These are phyloP conservation scores for Andrena fulva DNA, from an alignment of 2,888 invertebrate genomes.

Conservation along the genomic window DNA sequence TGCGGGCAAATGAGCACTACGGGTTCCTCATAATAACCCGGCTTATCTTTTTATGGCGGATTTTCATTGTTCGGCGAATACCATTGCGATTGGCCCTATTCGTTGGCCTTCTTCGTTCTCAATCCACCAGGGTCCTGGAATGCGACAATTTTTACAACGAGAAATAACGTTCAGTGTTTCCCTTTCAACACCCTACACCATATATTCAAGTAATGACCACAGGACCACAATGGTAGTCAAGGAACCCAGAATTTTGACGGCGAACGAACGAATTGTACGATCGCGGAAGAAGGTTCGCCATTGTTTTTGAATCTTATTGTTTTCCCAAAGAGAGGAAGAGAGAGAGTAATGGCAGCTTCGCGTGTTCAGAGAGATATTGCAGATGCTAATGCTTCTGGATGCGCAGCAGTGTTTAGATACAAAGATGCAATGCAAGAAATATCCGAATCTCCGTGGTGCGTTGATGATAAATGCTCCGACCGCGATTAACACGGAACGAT, in stretches of 20 bases:
- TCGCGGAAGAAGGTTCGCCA: constrained; percentile 59
- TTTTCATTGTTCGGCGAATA: constrained; percentile 44
- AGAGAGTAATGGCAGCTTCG: constrained; percentile 77
- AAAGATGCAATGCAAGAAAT: constrained; percentile 33
- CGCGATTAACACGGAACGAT: constrained; percentile 10
- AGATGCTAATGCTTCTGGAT: constrained; percentile 53
- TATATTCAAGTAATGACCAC: constrained; percentile 24
- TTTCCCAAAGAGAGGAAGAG: constrained; percentile 55
- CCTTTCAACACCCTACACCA: neutral
- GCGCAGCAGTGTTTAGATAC: constrained; percentile 41
- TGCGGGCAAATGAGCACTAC: constrained; percentile 39
- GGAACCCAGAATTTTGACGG: constrained; percentile 23
- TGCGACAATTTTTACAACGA: neutral
- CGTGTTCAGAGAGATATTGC: constrained; percentile 64
- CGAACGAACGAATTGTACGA: constrained; percentile 37
- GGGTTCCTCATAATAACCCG: constrained; percentile 43
- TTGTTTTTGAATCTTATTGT: constrained; percentile 78
- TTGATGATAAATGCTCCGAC: constrained; percentile 17
- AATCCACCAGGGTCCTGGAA: neutral
- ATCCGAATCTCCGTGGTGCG: neutral
- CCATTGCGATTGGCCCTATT: neutral
- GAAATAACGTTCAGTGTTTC: constrained; percentile 7
- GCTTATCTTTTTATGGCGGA: constrained; percentile 50
- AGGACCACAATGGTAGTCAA: constrained; percentile 28
- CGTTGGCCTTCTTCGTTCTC: neutral